Base-by-base conservation (phyloP, 2,888 invertebrate species). In the Petrophora chlorosata region DNA sequence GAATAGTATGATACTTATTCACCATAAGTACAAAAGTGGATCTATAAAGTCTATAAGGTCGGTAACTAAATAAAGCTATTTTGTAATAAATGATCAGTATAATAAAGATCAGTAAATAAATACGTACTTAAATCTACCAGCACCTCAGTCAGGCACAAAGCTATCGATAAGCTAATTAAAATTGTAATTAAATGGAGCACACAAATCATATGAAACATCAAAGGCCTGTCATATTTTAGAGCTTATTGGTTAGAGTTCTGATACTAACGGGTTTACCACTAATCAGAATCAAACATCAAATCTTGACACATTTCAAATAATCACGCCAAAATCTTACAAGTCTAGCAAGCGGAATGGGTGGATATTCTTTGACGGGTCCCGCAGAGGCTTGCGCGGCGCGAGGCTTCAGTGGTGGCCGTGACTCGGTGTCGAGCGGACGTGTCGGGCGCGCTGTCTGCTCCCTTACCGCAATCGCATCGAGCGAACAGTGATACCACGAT, bases 361-460 rank as follows among this genome's bases (percentile, higher is more conserved):
- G 66, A 65, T 76, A 76, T 71, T 82, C 73, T 79, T 72, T 78
- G 79, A 75, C 78, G 67, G 54, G 72, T 63, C 59, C 76, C 73
- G 79, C 73, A 72, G 79, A 79, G 79, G 78, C 75, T 79, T 85
- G 87, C 85, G 86, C 85, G 79, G 74, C 70, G 70, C 73, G 67
- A 59, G 61, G 38, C 43, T 47, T 65, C 78, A 86, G 88, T 87
- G 64, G 62, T 65, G 63, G 60, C 70, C 83, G 87, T 64, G 85
- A 63, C 67, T 57, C 65, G 63, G 75, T 59, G 73, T 59, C 54
- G 74, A 53, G 56, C 59, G 75, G 72, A 73, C 79, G 82, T 70
- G 49, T 56, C 67, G 70, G 65, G 68, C 65, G 63, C 63, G 51
- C 46, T 45, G 17, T 22, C 48, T 44, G 41, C 59, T 43, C 51